Evolutionary conservation across 2,888 invertebrate genomes (phyloP).

Genomic region (Stenodera caucasica): DNA sequence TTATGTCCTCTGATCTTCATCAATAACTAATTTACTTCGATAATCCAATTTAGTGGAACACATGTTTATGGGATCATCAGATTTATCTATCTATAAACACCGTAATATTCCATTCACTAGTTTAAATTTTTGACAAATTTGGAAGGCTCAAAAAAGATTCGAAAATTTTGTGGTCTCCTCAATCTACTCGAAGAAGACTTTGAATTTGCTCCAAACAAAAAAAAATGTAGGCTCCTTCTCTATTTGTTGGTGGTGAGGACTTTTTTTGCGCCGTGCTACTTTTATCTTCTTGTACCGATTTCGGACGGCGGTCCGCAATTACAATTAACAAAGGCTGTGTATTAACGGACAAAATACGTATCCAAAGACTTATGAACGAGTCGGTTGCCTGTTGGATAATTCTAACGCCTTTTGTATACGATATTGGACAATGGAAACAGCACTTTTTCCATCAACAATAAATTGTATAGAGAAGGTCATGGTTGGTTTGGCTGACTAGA

Average conservation of each 20-base stretch:
- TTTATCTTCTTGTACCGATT: neutral
- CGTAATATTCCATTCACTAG: too few relatives aligned
- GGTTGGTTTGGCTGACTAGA: slow-evolving; percentile 20
- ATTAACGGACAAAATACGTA: slow-evolving; percentile 39
- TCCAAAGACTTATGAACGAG: slow-evolving; percentile 39
- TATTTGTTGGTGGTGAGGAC: too few relatives aligned
- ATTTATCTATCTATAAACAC: too few relatives aligned
- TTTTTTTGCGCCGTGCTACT: too few relatives aligned
- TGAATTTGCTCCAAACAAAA: too few relatives aligned
- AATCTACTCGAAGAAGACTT: too few relatives aligned
- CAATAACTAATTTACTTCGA: neutral
- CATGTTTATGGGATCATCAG: too few relatives aligned
- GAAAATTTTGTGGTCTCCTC: too few relatives aligned
- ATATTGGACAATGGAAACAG: slow-evolving; percentile 40
- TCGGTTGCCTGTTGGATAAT: slow-evolving; percentile 46
- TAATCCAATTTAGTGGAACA: too few relatives aligned
- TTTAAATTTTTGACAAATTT: too few relatives aligned
- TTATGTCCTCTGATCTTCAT: neutral
- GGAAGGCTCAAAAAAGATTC: too few relatives aligned
- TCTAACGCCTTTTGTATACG: slow-evolving; percentile 40
- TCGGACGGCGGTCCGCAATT: slow-evolving; percentile 18
- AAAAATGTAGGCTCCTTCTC: too few relatives aligned
- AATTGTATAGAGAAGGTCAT: slow-evolving; percentile 36
- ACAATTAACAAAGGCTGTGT: slow-evolving; percentile 37
- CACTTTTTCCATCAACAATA: slow-evolving; percentile 40